Evolutionary conservation across 2,113 vertebrate genomes (phyloP).

Genomic region (Passer domesticus): DNA sequence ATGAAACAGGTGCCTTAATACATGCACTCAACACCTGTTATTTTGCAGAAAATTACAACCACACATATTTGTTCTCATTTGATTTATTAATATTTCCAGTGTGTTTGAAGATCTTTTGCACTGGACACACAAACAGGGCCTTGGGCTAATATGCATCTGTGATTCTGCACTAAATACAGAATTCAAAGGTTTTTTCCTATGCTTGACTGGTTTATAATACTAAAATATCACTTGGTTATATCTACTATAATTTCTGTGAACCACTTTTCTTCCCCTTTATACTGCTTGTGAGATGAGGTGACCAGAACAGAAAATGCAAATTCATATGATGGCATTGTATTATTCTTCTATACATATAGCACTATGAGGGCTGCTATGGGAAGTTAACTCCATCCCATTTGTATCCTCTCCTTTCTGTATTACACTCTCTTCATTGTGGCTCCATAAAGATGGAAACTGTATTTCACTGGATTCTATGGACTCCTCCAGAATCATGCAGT

Average conservation of each 20-base stretch:
- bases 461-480: neutral
- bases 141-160: neutral
- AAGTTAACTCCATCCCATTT: neutral
- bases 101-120: neutral
- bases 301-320: neutral
- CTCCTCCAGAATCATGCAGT: neutral
- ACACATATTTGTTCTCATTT: neutral
- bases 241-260: neutral
- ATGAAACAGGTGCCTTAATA: slow-evolving; percentile 47
- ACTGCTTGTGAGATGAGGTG: neutral
- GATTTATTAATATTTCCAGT: neutral
- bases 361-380: neutral
- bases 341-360: neutral
- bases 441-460: neutral
- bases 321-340: neutral
- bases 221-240: neutral
- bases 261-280: neutral
- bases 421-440: neutral
- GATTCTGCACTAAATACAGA: neutral
- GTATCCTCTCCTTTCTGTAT: neutral
- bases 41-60: neutral
- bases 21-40: slow-evolving; percentile 12
- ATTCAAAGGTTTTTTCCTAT: neutral
- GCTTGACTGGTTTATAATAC: neutral
- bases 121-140: neutral